Conservation (phyloP, 2,797 vertebrate genomes). For the Acipenser ruthenus region DNA sequence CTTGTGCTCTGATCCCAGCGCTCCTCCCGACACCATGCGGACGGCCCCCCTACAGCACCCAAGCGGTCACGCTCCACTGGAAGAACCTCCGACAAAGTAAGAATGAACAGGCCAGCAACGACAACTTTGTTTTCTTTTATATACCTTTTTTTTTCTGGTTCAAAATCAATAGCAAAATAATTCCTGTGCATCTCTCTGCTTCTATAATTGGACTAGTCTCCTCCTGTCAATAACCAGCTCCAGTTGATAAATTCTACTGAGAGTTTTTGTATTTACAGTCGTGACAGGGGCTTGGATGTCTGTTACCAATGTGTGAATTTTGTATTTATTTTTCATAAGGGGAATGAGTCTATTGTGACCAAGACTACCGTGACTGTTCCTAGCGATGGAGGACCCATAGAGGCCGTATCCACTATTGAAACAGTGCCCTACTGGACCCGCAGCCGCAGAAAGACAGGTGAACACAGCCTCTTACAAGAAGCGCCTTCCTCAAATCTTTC, state of each 20-base stretch:
- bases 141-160: not conserved
- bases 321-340: conserved; percentile 45
- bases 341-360: conserved; percentile 83
- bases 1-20: conserved; percentile 56
- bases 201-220: no score
- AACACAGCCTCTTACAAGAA: conserved; percentile 4
- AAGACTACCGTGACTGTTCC: conserved; percentile 88
- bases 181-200: no score
- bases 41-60: conserved; percentile 70
- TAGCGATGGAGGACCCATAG: conserved; percentile 77
- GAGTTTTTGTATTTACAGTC: no score
- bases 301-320: not conserved
- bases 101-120: not conserved
- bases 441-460: conserved; percentile 77
- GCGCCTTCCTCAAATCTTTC: not conserved
- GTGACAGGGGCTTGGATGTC: no score
- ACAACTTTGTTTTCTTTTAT: no score
- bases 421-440: conserved; percentile 76
- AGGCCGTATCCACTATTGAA: conserved; percentile 87
- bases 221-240: no score
- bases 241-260: no score
- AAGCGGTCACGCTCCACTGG: conserved; percentile 81
- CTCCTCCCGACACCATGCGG: conserved; percentile 79
- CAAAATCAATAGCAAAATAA: not conserved
- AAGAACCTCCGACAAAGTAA: conserved; percentile 65